A percentile compares a stretch with the other conserved stretches of the same genome.
phyloP scores from a whole-genome alignment of 2,888 invertebrate genomes.

The Autographa pulchrina region DNA sequence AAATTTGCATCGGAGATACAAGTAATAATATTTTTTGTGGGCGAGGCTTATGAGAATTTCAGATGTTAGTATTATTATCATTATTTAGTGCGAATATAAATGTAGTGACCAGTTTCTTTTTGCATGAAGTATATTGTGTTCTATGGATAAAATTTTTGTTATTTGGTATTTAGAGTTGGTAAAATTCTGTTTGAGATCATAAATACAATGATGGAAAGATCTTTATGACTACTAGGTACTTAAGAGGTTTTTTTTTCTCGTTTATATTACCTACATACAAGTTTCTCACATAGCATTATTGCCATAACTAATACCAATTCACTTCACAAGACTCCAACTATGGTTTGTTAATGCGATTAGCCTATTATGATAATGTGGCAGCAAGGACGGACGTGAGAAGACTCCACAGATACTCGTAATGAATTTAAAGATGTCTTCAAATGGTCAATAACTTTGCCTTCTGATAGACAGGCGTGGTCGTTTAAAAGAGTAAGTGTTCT shows the following conservation, averaged over 20 bases:
- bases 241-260: neutral
- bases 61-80: neutral
- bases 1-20: conserved; percentile 38
- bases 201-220: neutral
- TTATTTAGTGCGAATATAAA: neutral
- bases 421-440: conserved; percentile 18
- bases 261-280: neutral
- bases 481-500: conserved; percentile 8
- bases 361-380: conserved; percentile 32
- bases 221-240: neutral
- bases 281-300: conserved; percentile 17
- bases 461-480: conserved; percentile 19
- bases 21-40: conserved; percentile 19
- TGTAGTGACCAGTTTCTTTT: neutral
- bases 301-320: conserved; percentile 36
- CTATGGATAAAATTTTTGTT: neutral
- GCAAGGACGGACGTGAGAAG: conserved; percentile 49
- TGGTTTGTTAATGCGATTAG: conserved; percentile 39
- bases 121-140: no score
- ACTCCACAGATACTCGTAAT: conserved; percentile 13
- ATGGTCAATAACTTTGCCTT: conserved; percentile 21
- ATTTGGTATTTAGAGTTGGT: no score
- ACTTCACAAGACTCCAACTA: neutral
- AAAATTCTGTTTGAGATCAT: neutral
- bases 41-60: conserved; percentile 1